Evolutionary conservation across 2,888 invertebrate species (phyloP).

Genomic region (Philereme vetulata): DNA sequence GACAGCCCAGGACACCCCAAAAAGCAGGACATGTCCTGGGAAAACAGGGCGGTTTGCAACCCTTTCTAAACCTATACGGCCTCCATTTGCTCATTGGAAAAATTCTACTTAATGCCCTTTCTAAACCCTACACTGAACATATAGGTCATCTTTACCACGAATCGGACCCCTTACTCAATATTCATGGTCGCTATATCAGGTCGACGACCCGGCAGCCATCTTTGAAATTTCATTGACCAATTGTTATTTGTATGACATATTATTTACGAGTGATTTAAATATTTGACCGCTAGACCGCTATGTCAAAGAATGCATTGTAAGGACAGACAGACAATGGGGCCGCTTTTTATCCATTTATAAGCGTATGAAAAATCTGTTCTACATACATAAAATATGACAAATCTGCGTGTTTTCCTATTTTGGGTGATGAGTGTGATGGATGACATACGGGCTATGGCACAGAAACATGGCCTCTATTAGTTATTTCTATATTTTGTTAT

Average conservation of each 20-base stretch:
- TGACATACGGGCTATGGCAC: no score
- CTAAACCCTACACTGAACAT: background rate
- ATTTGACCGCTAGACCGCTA: slow-evolving; percentile 8
- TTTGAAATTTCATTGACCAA: slow-evolving; percentile 31
- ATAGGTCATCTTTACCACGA: slow-evolving; percentile 19
- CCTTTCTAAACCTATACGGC: no score
- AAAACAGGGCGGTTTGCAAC: no score
- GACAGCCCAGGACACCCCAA: no score
- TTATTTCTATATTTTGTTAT: no score
- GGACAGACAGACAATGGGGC: slow-evolving; percentile 2
- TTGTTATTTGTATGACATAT: slow-evolving; percentile 26
- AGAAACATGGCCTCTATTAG: no score
- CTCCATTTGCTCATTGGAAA: no score
- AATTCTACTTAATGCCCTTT: background rate
- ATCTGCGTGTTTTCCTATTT: no score
- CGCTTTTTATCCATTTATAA: background rate
- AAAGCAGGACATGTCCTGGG: no score
- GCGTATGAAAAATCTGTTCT: no score
- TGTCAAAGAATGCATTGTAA: slow-evolving; percentile 14
- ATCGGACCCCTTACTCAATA: slow-evolving; percentile 25
- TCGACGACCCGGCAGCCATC: slow-evolving; percentile 28
- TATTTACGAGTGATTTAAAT: slow-evolving; percentile 20
- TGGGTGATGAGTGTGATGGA: no score
- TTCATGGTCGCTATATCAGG: slow-evolving; percentile 23
- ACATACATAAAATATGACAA: no score